Base-by-base conservation (phyloP, 92 coral and sea anemone species). In the Palythoa heliodiscus region DNA sequence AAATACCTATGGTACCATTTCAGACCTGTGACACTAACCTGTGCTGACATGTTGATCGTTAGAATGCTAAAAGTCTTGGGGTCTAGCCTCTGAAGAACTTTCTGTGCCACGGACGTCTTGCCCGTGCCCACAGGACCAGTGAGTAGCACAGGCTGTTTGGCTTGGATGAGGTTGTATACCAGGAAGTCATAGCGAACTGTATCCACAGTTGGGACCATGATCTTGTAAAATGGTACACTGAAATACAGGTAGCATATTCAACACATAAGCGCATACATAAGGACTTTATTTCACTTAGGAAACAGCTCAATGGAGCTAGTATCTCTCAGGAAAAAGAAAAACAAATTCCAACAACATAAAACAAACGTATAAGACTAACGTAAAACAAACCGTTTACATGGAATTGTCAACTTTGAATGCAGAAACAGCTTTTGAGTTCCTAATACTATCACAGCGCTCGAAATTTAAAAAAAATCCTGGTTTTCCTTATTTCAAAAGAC, bases 41-140 rank as follows among this genome's bases (percentile, higher is more conserved):
- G 99, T 12, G 99, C 98, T 16, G 99, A 97, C 97, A 97, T 93
- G 90, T 95, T 97, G 86, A 97, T 90, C 3, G 91, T 93, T 77
- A 97, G 84, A 20, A 97, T 88, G 71, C 97, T 90, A 92, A 92
- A 97, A 48, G 79, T 89, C 88, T 97, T 97, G n/a, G 99, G 93
- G 90, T 97, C 99, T 78, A 97, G 94, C 69, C 95, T 89, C 90
- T 95, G 98, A 37, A 97, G 89, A 48, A 97, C 99, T 53, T 94
- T 94, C 92, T 97, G 99, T 7, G 98, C 99, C 47, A 97, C 94
- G 4, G 99, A 97, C 6, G 99, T 97, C 91, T 97, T 97, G 3
- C 99, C 99, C 71, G 99, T 97, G 22, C 99, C 99, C 63, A 97
- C 99, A 63, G 99, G 99, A 23, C 99, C 99, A 5, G 95, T 92